These are phyloP conservation scores for Ahaetulla prasina DNA, from an alignment of 2,113 vertebrate species.

Conservation along the genomic window DNA sequence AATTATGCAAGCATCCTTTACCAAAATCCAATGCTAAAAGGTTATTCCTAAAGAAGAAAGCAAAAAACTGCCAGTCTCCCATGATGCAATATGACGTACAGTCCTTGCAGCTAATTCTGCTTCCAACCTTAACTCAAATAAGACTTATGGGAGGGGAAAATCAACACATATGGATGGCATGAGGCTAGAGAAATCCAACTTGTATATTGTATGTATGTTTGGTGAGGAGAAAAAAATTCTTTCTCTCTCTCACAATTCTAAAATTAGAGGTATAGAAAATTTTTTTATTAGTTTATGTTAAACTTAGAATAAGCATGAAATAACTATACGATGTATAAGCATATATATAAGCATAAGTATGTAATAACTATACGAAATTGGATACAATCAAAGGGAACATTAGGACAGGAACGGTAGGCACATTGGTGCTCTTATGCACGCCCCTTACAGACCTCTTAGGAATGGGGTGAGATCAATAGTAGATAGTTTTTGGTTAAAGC, in stretches of 20 bases:
- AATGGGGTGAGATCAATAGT: no score
- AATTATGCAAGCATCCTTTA: background rate
- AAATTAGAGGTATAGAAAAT: background rate
- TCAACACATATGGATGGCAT: background rate
- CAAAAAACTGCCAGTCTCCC: background rate
- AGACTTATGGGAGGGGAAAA: background rate
- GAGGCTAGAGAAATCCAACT: background rate
- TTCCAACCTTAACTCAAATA: background rate
- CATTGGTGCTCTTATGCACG: no score
- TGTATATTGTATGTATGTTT: background rate
- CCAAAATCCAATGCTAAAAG: background rate
- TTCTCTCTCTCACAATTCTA: background rate
- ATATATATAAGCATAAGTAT: no score
- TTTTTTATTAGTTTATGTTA: background rate
- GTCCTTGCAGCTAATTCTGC: background rate
- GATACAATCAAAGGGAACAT: no score
- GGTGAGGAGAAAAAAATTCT: background rate
- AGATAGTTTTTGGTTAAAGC: no score
- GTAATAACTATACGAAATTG: no score
- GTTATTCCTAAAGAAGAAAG: background rate
- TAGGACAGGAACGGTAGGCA: no score
- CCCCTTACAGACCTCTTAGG: no score
- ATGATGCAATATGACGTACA: background rate
- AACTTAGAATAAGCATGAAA: no score
- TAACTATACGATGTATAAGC: no score